A percentile compares a stretch with the other conserved stretches of the same genome.
Evolutionary conservation across 2,888 invertebrate genomes (phyloP).

Genomic region (Drosophila quinaria): DNA sequence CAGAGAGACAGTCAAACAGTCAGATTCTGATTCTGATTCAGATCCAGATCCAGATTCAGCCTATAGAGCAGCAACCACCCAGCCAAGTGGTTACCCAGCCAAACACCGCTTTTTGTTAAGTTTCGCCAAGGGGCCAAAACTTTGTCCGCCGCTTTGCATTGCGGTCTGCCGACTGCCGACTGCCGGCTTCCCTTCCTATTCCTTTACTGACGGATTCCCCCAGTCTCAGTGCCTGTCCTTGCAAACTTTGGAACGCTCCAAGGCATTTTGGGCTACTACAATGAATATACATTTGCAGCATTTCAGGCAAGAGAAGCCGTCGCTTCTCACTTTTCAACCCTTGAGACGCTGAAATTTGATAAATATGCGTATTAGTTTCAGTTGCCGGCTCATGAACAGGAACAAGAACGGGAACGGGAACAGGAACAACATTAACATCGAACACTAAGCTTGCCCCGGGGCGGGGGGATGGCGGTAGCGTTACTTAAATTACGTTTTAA

Average conservation of each 20-base stretch:
- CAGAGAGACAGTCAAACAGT: constrained; percentile 12
- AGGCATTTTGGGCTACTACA: constrained; percentile 67
- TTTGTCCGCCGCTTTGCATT: constrained; percentile 71
- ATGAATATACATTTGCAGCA: constrained; percentile 61
- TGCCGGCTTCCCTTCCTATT: constrained; percentile 19
- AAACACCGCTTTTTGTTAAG: constrained; percentile 59
- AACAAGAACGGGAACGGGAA: neutral
- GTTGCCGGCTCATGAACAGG: constrained; percentile 33
- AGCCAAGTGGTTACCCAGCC: constrained; percentile 43
- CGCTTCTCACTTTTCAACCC: constrained; percentile 57
- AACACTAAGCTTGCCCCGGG: constrained; percentile 48
- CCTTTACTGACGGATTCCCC: constrained; percentile 1
- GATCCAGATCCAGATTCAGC: constrained; percentile 22
- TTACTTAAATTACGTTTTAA: constrained; percentile 69
- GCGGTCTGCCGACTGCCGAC: constrained; percentile 54
- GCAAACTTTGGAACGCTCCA: constrained; percentile 56
- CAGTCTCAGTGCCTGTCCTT: neutral
- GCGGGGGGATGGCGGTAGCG: constrained; percentile 28
- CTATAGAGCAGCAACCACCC: constrained; percentile 43
- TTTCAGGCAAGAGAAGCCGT: constrained; percentile 25
- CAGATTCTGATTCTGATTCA: constrained; percentile 14
- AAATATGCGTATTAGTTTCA: constrained; percentile 82
- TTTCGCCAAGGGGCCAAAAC: constrained; percentile 65
- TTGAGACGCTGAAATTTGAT: constrained; percentile 75
- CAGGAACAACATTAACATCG: constrained; percentile 30